Conservation (phyloP, 2,797 vertebrate genomes). For the Semaprochilodus insignis region DNA sequence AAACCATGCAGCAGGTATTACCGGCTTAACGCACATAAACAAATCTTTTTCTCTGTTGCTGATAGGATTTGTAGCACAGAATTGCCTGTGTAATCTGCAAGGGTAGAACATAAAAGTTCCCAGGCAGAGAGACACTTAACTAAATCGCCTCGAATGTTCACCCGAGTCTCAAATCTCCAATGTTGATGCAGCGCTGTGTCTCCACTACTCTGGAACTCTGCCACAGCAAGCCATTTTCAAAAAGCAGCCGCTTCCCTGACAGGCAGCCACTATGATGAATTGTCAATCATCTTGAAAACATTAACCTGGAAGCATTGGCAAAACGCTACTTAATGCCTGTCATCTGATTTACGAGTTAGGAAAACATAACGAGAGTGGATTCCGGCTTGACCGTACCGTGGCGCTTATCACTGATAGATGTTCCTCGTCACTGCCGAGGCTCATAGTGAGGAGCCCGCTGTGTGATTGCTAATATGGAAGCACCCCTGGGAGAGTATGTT, state of each 20-base stretch:
- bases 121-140: conserved; percentile 42
- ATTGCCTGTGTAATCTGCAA: conserved; percentile 56
- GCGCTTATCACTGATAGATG: conserved; percentile 51
- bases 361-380: conserved; percentile 41
- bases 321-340: conserved; percentile 45
- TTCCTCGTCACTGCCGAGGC: conserved; percentile 45
- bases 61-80: conserved; percentile 57
- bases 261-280: conserved; percentile 44
- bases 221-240: conserved; percentile 39
- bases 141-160: conserved; percentile 46
- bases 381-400: conserved; percentile 22
- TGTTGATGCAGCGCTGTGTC: conserved; percentile 37
- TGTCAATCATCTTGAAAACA: conserved; percentile 52
- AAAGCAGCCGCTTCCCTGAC: conserved; percentile 37
- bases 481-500: conserved; percentile 80
- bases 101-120: conserved; percentile 46
- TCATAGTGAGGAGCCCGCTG: conserved; percentile 70
- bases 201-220: conserved; percentile 34
- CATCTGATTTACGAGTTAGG: conserved; percentile 45
- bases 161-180: conserved; percentile 41
- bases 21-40: conserved; percentile 53
- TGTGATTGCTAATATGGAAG: conserved; percentile 79
- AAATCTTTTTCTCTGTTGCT: conserved; percentile 54
- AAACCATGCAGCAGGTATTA: conserved; percentile 26
- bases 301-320: conserved; percentile 42